Conservation (phyloP, 2,888 invertebrate genomes). For the Pyralis farinalis region DNA sequence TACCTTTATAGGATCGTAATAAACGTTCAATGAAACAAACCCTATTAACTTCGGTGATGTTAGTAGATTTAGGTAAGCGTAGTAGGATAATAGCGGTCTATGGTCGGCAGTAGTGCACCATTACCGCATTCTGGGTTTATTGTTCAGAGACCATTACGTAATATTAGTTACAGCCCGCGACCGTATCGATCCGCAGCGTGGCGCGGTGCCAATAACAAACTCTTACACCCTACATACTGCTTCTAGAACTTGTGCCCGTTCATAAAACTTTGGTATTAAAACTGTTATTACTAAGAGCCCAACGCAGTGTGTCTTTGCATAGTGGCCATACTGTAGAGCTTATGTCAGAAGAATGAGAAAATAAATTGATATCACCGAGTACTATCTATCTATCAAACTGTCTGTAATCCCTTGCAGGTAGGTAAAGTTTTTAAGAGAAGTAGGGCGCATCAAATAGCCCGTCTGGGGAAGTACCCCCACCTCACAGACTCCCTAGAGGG, state of each 20-base stretch:
- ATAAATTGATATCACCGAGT: no score
- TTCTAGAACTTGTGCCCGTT: constrained; percentile 42
- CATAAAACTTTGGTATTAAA: constrained; percentile 46
- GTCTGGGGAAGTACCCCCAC: no score
- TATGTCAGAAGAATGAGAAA: no score
- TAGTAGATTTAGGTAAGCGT: no score
- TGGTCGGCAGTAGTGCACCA: neutral
- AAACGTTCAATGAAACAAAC: no score
- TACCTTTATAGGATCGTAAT: no score
- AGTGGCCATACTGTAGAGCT: neutral
- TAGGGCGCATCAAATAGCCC: no score
- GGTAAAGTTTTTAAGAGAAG: no score
- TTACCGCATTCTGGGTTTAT: constrained; percentile 28
- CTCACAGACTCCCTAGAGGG: no score
- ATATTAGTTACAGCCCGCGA: constrained; percentile 48
- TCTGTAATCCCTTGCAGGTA: no score
- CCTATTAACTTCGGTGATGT: no score
- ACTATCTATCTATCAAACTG: no score
- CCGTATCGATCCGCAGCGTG: constrained; percentile 67
- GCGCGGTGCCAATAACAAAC: constrained; percentile 69
- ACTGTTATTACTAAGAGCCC: constrained; percentile 36
- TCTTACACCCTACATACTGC: constrained; percentile 33
- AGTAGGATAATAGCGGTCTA: neutral
- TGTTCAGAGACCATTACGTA: constrained; percentile 59
- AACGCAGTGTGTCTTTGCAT: constrained; percentile 4